Evolutionary conservation across 2,113 vertebrate genomes (phyloP).

Genomic region (Grus americana): DNA sequence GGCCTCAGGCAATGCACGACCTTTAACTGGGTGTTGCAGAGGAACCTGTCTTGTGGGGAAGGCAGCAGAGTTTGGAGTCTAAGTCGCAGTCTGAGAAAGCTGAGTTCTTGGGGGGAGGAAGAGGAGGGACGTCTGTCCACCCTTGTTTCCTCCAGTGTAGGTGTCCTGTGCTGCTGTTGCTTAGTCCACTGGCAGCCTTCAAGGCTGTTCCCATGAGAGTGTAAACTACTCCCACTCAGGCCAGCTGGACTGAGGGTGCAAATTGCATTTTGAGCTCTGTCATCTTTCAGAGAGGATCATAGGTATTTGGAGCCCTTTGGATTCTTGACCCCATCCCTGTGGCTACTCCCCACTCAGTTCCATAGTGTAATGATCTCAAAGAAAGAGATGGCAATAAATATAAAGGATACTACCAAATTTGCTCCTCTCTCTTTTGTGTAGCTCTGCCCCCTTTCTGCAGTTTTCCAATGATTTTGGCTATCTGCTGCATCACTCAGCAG

Average conservation of each 20-base stretch:
- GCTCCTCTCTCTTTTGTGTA: constrained; percentile 60
- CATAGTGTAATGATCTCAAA: not conserved
- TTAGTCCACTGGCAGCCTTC: not conserved
- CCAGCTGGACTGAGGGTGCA: not conserved
- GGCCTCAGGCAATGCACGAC: not conserved
- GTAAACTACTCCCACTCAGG: not conserved
- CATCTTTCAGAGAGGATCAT: not conserved
- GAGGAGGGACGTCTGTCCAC: not conserved
- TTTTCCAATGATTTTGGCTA: constrained; percentile 61
- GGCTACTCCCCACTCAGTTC: not conserved
- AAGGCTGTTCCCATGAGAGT: not conserved
- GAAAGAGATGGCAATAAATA: constrained; percentile 29
- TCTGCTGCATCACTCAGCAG: constrained; percentile 61
- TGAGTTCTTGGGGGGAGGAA: not conserved
- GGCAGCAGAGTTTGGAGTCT: not conserved
- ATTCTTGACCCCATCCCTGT: not conserved
- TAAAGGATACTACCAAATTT: constrained; percentile 56
- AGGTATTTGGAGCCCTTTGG: not conserved
- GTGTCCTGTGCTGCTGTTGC: not conserved
- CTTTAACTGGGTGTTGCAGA: not conserved
- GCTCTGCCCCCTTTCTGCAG: constrained; percentile 61
- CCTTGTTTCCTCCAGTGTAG: not conserved
- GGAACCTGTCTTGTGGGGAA: not conserved
- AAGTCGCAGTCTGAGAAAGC: not conserved
- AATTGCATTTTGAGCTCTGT: not conserved